Conservation (phyloP, 2,888 invertebrate genomes). For the Xestobium rufovillosum region DNA sequence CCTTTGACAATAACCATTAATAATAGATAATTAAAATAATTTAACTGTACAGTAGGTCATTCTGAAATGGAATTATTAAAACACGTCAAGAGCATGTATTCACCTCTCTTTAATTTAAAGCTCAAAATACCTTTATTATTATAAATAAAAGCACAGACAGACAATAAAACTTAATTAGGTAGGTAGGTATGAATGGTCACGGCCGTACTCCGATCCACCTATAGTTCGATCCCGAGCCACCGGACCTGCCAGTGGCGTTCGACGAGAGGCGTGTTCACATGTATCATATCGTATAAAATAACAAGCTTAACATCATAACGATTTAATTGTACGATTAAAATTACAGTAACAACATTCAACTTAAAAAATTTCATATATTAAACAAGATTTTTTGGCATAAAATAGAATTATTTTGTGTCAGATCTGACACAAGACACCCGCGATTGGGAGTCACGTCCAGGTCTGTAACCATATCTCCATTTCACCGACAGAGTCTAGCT, state of each 20-base stretch:
- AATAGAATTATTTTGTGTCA: constrained; percentile 21
- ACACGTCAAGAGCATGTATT: constrained; percentile 38
- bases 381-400: constrained; percentile 35
- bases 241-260: constrained; percentile 32
- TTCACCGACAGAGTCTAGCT: constrained; percentile 24
- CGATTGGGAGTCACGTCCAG: constrained; percentile 8
- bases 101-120: constrained; percentile 42
- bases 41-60: constrained; percentile 31
- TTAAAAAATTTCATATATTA: constrained; percentile 32
- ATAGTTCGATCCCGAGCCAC: constrained; percentile 34
- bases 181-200: constrained; percentile 33
- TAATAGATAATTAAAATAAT: constrained; percentile 29
- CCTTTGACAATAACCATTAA: constrained; percentile 34
- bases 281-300: constrained; percentile 42
- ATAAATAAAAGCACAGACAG: constrained; percentile 42
- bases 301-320: constrained; percentile 44
- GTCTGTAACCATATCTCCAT: constrained; percentile 10
- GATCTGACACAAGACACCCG: constrained; percentile 2
- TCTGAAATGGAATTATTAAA: constrained; percentile 38
- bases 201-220: constrained; percentile 39
- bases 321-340: constrained; percentile 42
- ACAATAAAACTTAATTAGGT: constrained; percentile 37
- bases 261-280: constrained; percentile 26
- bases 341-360: constrained; percentile 44
- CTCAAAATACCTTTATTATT: constrained; percentile 40